These are phyloP conservation scores for Drosophila mulleri DNA, from an alignment of 2,888 invertebrate species.

Conservation along the genomic window DNA sequence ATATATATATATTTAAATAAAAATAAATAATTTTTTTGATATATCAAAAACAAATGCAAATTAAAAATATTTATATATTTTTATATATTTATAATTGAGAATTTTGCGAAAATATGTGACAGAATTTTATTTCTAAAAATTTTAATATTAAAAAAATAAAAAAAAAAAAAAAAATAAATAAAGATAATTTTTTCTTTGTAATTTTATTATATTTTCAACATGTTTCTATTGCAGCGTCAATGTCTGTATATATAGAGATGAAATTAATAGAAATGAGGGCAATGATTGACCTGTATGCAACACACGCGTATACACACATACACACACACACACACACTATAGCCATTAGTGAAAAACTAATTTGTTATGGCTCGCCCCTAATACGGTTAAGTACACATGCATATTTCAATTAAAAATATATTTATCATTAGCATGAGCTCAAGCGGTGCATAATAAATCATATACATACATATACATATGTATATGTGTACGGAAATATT, in stretches of 20 bases:
- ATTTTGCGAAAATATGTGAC: no score
- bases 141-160: no score
- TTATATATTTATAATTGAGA: no score
- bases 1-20: no score
- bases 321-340: neutral
- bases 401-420: constrained; percentile 54
- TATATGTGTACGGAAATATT: constrained; percentile 22
- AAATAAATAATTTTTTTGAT: no score
- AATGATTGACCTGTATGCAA: constrained; percentile 48
- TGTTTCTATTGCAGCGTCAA: neutral
- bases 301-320: neutral
- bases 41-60: no score
- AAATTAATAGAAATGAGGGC: constrained; percentile 24
- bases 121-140: no score
- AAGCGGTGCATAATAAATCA: constrained; percentile 37
- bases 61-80: no score
- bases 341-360: constrained; percentile 31
- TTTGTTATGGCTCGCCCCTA: constrained; percentile 50
- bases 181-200: neutral
- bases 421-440: constrained; percentile 34
- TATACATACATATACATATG: neutral
- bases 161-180: no score
- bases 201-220: no score
- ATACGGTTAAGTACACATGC: constrained; percentile 29
- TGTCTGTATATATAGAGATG: constrained; percentile 11